Percentiles rank a stretch among this genome's conserved stretches.
These are phyloP conservation scores for Deilephila elpenor DNA, from an alignment of 2,888 invertebrate species.

Conservation along the genomic window DNA sequence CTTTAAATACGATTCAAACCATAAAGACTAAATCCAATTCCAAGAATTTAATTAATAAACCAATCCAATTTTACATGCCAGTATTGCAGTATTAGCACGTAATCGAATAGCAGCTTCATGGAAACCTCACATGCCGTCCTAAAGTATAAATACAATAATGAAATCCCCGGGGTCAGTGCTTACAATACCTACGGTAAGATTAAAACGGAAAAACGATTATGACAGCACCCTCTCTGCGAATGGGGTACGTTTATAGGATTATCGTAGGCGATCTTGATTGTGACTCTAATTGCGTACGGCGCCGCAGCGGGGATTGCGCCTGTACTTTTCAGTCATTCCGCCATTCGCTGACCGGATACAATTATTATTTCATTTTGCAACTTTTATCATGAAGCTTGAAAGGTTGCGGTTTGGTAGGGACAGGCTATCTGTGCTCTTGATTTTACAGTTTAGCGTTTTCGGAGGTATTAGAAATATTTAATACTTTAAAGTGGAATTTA, in stretches of 20 bases:
- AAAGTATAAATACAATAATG: conserved; percentile 23
- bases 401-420: no score
- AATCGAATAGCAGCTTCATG: conserved; percentile 14
- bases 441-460: not conserved
- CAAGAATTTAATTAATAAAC: conserved; percentile 2
- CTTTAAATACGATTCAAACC: no score
- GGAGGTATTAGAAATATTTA: not conserved
- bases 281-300: conserved; percentile 64
- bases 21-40: not conserved
- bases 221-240: conserved; percentile 46
- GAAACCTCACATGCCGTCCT: not conserved
- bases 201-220: conserved; percentile 30
- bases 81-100: conserved; percentile 30
- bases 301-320: conserved; percentile 37
- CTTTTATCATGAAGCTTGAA: not conserved
- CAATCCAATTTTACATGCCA: conserved; percentile 10
- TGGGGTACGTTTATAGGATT: conserved; percentile 56
- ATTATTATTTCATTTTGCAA: conserved; percentile 22
- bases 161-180: conserved; percentile 8
- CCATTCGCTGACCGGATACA: conserved; percentile 29
- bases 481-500: not conserved
- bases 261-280: conserved; percentile 67
- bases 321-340: conserved; percentile 37
- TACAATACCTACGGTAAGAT: conserved; percentile 25
- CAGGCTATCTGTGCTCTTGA: no score